Percentiles rank a stretch among this genome's conserved stretches.
phyloP scores from a whole-genome alignment of 2,888 invertebrate species.

The Panorpa germanica region DNA sequence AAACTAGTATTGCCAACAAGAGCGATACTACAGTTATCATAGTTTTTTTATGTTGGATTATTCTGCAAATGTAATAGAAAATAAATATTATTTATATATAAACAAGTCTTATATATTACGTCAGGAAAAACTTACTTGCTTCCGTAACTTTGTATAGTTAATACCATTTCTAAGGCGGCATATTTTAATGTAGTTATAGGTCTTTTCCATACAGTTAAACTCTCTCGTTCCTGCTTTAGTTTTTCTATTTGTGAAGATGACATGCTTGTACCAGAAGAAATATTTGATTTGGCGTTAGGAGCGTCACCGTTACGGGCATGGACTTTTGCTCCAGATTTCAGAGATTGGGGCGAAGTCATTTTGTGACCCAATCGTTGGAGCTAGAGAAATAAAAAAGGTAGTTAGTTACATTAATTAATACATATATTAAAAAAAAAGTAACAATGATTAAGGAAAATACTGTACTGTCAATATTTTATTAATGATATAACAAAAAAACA shows the following conservation, averaged over 20 bases:
- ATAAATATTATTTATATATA: constrained; percentile 2
- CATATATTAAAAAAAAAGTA: too few relatives aligned
- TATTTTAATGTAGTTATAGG: constrained; percentile 65
- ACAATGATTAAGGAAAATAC: too few relatives aligned
- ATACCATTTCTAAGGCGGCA: constrained; percentile 52
- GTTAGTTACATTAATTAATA: too few relatives aligned
- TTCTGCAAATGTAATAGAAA: constrained; percentile 16
- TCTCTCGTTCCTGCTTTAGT: constrained; percentile 37
- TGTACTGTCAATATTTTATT: too few relatives aligned
- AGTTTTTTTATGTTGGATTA: constrained; percentile 21
- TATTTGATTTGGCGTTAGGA: background rate
- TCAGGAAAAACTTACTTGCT: constrained; percentile 27
- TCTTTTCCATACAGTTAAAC: constrained; percentile 61
- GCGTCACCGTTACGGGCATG: background rate
- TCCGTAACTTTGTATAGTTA: constrained; percentile 36
- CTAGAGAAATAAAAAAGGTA: constrained; percentile 22
- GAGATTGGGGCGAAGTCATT: constrained; percentile 28
- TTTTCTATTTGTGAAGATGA: constrained; percentile 18
- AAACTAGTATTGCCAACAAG: constrained; percentile 20
- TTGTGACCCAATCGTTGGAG: constrained; percentile 45
- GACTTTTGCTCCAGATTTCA: background rate
- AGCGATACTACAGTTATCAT: too few relatives aligned
- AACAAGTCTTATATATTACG: constrained; percentile 1
- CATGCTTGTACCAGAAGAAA: constrained; percentile 8
- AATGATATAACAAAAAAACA: too few relatives aligned